Percentiles rank a stretch among this genome's conserved stretches.
phyloP scores from a whole-genome alignment of 1,140 invertebrate genomes.

The Achatina immaculata region DNA sequence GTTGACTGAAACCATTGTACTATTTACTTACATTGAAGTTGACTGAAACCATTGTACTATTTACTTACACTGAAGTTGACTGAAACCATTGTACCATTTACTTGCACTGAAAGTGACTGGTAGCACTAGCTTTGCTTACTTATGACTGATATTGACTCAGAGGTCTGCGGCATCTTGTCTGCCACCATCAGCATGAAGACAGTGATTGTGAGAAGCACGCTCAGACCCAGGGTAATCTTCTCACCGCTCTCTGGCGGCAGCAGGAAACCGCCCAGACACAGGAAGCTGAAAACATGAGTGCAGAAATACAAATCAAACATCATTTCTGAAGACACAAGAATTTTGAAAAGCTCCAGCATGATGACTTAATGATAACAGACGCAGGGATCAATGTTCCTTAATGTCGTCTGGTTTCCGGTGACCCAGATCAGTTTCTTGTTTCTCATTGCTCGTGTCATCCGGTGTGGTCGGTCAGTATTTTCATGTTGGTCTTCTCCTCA shows the following conservation, averaged over 20 bases:
- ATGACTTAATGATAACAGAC: not conserved
- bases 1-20: no score
- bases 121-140: conserved; percentile 66
- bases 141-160: conserved; percentile 75
- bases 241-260: conserved; percentile 77
- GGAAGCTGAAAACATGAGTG: conserved; percentile 55
- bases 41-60: no score
- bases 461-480: no score
- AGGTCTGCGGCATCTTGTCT: conserved; percentile 76
- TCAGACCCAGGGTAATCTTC: conserved; percentile 76
- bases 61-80: no score
- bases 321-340: not conserved
- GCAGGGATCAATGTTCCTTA: no score
- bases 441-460: no score
- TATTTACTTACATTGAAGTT: no score
- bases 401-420: no score
- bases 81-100: no score
- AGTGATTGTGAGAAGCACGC: conserved; percentile 75
- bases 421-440: no score
- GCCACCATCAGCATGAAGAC: conserved; percentile 77
- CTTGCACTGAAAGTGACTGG: no score
- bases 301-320: conserved; percentile 3
- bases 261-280: conserved; percentile 76
- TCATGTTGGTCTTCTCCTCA: no score
- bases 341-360: not conserved